A percentile compares a stretch with the other conserved stretches of the same genome.
Conservation (phyloP, 2,888 invertebrate species). For the Drosophila aldrichi region DNA sequence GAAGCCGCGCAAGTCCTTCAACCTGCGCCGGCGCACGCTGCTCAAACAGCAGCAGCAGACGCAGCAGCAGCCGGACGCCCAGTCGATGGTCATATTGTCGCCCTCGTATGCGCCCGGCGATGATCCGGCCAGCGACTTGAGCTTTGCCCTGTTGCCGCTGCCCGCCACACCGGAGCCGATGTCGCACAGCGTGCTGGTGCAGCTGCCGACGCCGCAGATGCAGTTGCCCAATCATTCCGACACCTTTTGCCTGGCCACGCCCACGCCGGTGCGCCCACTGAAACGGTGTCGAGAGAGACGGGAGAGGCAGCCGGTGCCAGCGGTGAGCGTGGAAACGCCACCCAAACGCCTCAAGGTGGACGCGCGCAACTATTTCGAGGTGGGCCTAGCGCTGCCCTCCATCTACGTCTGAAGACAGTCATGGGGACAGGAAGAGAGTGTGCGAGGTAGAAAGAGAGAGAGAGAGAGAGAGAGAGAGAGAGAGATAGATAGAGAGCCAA, state of each 20-base stretch:
- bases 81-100: slow-evolving; percentile 65
- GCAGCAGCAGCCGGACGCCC: slow-evolving; percentile 70
- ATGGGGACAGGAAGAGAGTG: background rate
- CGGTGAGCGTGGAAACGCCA: slow-evolving; percentile 53
- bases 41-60: slow-evolving; percentile 75
- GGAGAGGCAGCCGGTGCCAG: slow-evolving; percentile 9
- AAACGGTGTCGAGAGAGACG: slow-evolving; percentile 47
- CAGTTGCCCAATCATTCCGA: slow-evolving; percentile 35
- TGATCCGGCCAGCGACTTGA: slow-evolving; percentile 85
- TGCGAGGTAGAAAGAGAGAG: background rate
- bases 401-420: slow-evolving; percentile 74
- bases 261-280: slow-evolving; percentile 71
- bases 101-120: slow-evolving; percentile 84
- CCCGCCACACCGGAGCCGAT: slow-evolving; percentile 63
- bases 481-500: slow-evolving; percentile 29
- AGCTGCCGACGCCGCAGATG: slow-evolving; percentile 65
- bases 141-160: slow-evolving; percentile 67
- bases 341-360: slow-evolving; percentile 78
- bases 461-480: slow-evolving; percentile 1
- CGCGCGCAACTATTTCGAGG: slow-evolving; percentile 82
- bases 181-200: slow-evolving; percentile 48
- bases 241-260: slow-evolving; percentile 78
- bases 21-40: slow-evolving; percentile 80
- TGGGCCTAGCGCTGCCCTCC: slow-evolving; percentile 83
- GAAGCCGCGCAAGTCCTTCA: slow-evolving; percentile 79